phyloP scores from a whole-genome alignment of 2,888 invertebrate genomes.

The Choreutis nemorana region DNA sequence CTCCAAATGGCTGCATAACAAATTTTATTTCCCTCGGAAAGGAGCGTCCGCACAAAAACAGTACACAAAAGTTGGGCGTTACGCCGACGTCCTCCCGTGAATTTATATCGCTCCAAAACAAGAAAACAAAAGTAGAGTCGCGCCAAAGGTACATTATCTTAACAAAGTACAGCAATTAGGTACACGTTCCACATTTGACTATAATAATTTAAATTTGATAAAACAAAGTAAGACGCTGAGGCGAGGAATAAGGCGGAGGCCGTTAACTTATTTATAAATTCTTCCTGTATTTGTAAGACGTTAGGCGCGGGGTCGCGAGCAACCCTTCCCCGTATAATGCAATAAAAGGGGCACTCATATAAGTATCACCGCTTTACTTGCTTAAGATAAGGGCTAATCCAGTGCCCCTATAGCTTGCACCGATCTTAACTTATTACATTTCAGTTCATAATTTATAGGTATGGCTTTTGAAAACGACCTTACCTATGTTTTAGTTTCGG shows the following conservation, averaged over 20 bases:
- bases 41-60: conserved; percentile 56
- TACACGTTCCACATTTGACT: conserved; percentile 67
- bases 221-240: conserved; percentile 57
- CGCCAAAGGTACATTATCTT: conserved; percentile 67
- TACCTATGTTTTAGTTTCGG: neutral
- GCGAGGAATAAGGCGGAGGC: conserved; percentile 53
- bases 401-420: conserved; percentile 28
- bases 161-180: conserved; percentile 67
- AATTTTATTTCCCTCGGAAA: conserved; percentile 45
- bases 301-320: conserved; percentile 26
- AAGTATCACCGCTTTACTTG: conserved; percentile 58
- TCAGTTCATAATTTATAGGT: conserved; percentile 5
- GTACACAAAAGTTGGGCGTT: conserved; percentile 55
- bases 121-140: conserved; percentile 65
- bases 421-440: conserved; percentile 49
- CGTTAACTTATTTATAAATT: conserved; percentile 65
- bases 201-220: conserved; percentile 67
- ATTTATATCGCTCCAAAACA: conserved; percentile 60
- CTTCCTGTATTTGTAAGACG: conserved; percentile 42
- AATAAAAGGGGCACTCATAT: conserved; percentile 65
- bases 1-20: conserved; percentile 44
- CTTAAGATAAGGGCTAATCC: conserved; percentile 60
- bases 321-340: conserved; percentile 60
- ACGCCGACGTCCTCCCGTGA: conserved; percentile 40
- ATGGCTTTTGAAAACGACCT: conserved; percentile 3